Base-by-base conservation (phyloP, 1,140 invertebrate species). In the Dolichoris vasculosae region DNA sequence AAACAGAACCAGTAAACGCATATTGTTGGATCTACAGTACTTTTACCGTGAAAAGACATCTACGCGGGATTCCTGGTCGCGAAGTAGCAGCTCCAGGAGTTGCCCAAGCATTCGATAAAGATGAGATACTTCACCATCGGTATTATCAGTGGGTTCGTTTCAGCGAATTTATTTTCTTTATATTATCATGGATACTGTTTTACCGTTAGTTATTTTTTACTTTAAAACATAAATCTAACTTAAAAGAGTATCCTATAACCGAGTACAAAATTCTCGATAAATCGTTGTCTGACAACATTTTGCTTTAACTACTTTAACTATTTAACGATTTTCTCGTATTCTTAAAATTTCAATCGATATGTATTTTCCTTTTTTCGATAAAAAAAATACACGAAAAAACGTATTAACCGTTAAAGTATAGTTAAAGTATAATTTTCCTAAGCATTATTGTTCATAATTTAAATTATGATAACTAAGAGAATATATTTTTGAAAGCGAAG, bases 21-120 rank as follows among this genome's bases (percentile, higher is more conserved):
- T 95, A 95, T 88, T 96, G 95, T 90, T 96, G 95, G 95, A 94
- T 96, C 81, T 94, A 95, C 73, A 94, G 94, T 59, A 95, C 95
- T 9, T 96, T 95, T 90, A 94, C 93, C 8, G 90, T 95, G 32
- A 92, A 92, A 4, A 86, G 89, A 79, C 90, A 89, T 85, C 85
- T 91, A 67, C 85, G 78, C 30, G 90, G 90, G 35, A 88, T 89
- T 69, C 87, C 89, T 63, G 90, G 91, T 75, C 87, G 87, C 30
- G 71, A 88, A 73, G 88, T 91, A 51, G 89, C 89, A 6, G 88
- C 87, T 81, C 90, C 91, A 9, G 89, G 90, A 40, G 90, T 91
- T 35, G 90, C 90, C 63, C 90, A 90, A 80, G 91, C 90, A 26
- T 84, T 90, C 23, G 85, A 87, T 26, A 82, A 88, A 88, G 92